Evolutionary conservation across 92 coral and sea anemone genomes (phyloP), one percentile per base, ranked within the genome.

Genomic region (Blastomussa wellsi): DNA sequence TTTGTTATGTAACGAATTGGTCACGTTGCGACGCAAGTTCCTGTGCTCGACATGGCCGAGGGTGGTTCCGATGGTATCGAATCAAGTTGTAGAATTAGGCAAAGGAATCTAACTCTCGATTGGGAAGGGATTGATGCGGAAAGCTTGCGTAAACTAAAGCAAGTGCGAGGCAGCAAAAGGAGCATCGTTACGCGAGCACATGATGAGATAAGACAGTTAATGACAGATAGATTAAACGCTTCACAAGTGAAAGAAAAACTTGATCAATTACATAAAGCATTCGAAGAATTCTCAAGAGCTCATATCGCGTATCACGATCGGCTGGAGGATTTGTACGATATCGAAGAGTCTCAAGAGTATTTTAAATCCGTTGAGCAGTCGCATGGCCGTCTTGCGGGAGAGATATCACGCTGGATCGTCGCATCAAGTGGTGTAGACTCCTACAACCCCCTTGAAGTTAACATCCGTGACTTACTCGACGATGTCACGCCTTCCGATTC

Each of bases 121-220:
- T 79, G 75, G 84, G 42, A 79, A 41, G 84, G 84, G 1, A 79
- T 79, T 62, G 75, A 79, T 62, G 74, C 75, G 29, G 88, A 84
- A 84, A 60, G 52, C n/a, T 29, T 85, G 7, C 72, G 81, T 47
- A 44, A 62, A 19, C 48, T 86, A 44, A 86, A 86, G 77, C 72
- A 79, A 86, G 52, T 75, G 26, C 68, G 85, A 68, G 55, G 89
- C 78, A 1, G 77, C 51, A 81, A 57, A 31, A 79, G 37, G 67
- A 80, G 89, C 38, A 38, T 72, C 29, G 76, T 86, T 52, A 86
- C 89, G 42, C 37, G 66, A 35, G 28, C n/a, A 14, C 84, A 78
- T 5, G 49, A 78, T 36, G 84, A 77, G 64, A 79, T 79, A 17
- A 42, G 36, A 26, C 49, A 67, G 36, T 80, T 78, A 12, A 60